Evolutionary conservation across 2,113 vertebrate species (phyloP).

Genomic region (Blennius ocellaris): DNA sequence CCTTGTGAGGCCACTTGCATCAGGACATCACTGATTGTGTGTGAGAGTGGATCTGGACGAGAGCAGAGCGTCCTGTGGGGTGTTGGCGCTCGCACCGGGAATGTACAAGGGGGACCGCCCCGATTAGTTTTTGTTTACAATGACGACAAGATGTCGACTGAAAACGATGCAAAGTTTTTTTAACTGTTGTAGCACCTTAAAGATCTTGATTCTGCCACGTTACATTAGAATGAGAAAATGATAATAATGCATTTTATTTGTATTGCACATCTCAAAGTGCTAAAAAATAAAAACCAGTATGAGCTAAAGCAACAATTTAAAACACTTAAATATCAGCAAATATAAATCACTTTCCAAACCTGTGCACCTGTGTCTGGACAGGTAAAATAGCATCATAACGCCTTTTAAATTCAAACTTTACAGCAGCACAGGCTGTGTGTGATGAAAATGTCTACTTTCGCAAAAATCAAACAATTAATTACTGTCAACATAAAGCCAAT

Average conservation of each 20-base stretch:
- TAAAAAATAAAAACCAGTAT: too few relatives aligned
- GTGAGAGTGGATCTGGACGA: constrained; percentile 25
- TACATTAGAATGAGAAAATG: background rate
- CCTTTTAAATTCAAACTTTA: too few relatives aligned
- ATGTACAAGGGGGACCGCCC: constrained; percentile 35
- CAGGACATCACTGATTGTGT: constrained; percentile 32
- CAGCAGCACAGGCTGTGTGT: too few relatives aligned
- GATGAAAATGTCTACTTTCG: too few relatives aligned
- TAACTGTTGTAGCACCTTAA: constrained; percentile 38
- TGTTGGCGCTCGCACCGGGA: constrained; percentile 41
- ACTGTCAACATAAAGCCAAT: too few relatives aligned
- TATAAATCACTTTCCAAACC: background rate
- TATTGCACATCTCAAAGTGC: too few relatives aligned
- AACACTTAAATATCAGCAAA: too few relatives aligned
- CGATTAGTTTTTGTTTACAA: constrained; percentile 62
- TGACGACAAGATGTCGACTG: constrained; percentile 55
- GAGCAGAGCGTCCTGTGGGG: constrained; percentile 22
- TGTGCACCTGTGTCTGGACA: background rate
- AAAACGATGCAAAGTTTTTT: constrained; percentile 62
- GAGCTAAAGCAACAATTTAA: too few relatives aligned
- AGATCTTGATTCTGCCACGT: constrained; percentile 46
- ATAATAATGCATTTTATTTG: too few relatives aligned
- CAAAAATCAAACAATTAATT: too few relatives aligned
- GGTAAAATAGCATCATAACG: too few relatives aligned
- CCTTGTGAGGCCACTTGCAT: constrained; percentile 37